Percentiles rank a stretch among this genome's conserved stretches.
Evolutionary conservation across 1,140 invertebrate genomes (phyloP).

Genomic region (Agraylea sexmaculata): DNA sequence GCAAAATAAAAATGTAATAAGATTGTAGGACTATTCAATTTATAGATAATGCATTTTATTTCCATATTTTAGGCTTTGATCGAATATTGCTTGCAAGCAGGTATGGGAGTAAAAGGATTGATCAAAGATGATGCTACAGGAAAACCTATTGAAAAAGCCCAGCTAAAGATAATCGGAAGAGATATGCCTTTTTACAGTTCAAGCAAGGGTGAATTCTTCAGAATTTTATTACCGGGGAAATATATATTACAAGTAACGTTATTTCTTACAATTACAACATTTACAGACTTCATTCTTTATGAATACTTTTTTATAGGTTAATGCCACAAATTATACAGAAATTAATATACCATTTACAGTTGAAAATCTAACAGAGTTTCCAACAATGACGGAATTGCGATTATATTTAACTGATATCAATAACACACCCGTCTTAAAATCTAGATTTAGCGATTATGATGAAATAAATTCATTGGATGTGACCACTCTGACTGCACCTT

Average conservation of each 20-base stretch:
- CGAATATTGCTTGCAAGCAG: conserved; percentile 26
- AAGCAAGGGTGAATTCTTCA: conserved; percentile 25
- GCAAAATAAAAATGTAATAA: conserved; percentile 35
- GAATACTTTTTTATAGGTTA: conserved; percentile 8
- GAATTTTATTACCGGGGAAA: conserved; percentile 26
- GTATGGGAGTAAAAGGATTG: conserved; percentile 36
- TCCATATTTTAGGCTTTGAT: conserved; percentile 26
- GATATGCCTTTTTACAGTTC: conserved; percentile 26
- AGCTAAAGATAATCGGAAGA: conserved; percentile 32
- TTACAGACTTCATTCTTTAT: too few relatives aligned
- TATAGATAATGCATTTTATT: conserved; percentile 7
- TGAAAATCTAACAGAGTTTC: conserved; percentile 4
- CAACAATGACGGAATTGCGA: conserved; percentile 8
- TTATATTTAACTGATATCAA: conserved; percentile 11
- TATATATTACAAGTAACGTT: conserved; percentile 26
- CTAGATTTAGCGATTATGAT: too few relatives aligned
- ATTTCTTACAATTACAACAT: too few relatives aligned
- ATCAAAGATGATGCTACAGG: conserved; percentile 29
- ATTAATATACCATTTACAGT: conserved; percentile 7
- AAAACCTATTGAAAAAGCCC: conserved; percentile 28
- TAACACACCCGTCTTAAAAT: too few relatives aligned
- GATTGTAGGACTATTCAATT: conserved; percentile 5
- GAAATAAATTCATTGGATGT: too few relatives aligned
- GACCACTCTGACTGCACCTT: too few relatives aligned
- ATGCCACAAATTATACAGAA: conserved; percentile 11